phyloP scores from a whole-genome alignment of 2,113 vertebrate species.

The Eptesicus fuscus region DNA sequence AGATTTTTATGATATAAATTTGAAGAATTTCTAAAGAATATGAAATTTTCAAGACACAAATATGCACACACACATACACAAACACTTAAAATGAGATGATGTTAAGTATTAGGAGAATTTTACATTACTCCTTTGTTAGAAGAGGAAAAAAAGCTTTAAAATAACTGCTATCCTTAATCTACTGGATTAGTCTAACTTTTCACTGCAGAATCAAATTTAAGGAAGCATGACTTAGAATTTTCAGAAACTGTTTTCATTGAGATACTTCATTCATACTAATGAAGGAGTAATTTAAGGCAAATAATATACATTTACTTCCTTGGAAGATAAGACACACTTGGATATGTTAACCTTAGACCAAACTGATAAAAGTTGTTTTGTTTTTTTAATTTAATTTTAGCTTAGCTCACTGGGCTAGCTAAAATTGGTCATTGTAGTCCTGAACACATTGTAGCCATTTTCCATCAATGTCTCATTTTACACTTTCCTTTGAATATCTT shows the following conservation, averaged over 20 bases:
- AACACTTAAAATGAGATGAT: neutral
- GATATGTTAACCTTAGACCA: neutral
- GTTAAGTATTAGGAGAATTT: neutral
- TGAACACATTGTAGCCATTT: neutral
- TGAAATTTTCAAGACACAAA: neutral
- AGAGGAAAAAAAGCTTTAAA: neutral
- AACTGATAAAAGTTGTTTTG: neutral
- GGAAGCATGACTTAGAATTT: conserved; percentile 6
- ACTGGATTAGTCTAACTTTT: neutral
- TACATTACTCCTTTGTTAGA: neutral
- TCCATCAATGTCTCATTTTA: neutral
- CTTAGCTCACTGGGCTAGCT: neutral
- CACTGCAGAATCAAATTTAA: neutral
- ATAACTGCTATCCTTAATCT: neutral
- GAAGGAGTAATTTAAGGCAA: neutral
- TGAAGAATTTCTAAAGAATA: conserved; percentile 11
- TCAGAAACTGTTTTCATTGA: conserved; percentile 1
- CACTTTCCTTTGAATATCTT: neutral
- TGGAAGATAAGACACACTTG: neutral
- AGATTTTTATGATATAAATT: neutral
- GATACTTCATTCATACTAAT: neutral
- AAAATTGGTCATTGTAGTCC: neutral
- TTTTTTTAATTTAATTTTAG: neutral
- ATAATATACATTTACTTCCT: neutral
- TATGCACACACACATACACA: neutral